A percentile compares a stretch with the other conserved stretches of the same genome.
Conservation (phyloP, 2,113 vertebrate species). For the Brachyistius frenatus region DNA sequence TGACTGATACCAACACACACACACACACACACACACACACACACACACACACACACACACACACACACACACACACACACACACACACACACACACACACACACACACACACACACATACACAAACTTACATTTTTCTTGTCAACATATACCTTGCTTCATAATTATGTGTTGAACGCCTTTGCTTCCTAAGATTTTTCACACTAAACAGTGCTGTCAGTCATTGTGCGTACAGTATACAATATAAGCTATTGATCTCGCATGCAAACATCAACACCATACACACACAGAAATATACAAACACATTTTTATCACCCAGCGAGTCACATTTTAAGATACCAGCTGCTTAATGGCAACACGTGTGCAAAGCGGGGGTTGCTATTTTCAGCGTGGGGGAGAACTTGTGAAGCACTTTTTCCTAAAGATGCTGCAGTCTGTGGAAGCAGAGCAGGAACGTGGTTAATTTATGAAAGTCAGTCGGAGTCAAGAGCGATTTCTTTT, state of each 20-base stretch:
- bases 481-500: conserved; percentile 23
- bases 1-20: too few relatives aligned
- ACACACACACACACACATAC: too few relatives aligned
- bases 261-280: not conserved
- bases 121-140: too few relatives aligned
- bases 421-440: conserved; percentile 48
- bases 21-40: too few relatives aligned
- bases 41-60: too few relatives aligned
- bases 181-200: conserved; percentile 9
- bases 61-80: too few relatives aligned
- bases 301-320: not conserved
- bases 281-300: not conserved
- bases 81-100: too few relatives aligned
- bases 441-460: conserved; percentile 52
- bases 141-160: too few relatives aligned
- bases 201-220: not conserved
- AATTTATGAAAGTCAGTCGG: conserved; percentile 65
- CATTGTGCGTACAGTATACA: too few relatives aligned
- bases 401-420: conserved; percentile 44
- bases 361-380: conserved; percentile 39
- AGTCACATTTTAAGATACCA: not conserved
- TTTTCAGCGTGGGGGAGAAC: conserved; percentile 56
- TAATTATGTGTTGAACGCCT: too few relatives aligned
- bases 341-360: conserved; percentile 19
- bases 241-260: too few relatives aligned